Base-by-base conservation (phyloP, 2,888 invertebrate species). In the Nymphalis polychloros region DNA sequence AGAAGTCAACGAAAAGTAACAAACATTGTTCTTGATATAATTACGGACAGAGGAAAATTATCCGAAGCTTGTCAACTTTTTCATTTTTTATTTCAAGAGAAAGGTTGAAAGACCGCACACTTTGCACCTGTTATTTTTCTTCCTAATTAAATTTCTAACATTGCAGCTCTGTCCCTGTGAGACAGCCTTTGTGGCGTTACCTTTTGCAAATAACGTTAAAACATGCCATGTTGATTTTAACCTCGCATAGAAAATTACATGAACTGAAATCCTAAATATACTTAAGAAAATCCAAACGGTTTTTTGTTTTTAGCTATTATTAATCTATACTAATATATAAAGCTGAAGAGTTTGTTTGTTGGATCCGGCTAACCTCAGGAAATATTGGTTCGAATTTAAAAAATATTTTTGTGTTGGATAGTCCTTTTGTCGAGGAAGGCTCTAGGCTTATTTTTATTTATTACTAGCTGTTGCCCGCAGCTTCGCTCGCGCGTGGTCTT, bases 101-200 rank as follows among this genome's bases (percentile, higher is more conserved):
- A 59, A 67, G 62, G 61, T 61, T 66, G 63, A 69, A 64, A 57
- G 49, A 65, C 64, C 62, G 57, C 57, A 64, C 64, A 61, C 60
- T 68, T 65, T 63, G 47, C 59, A 70, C 65, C 61, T 55, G 69
- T 8, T 69, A 67, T 66, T 73, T 71, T 68, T 71, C 69, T 71
- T 71, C 50, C 47, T 73, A 73, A 73, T 73, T 71, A 69, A 65
- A 73, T 71, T 73, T 64, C 52, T 65, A 55, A 49, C 57, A 48
- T 52, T 46, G 31, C 41, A 5, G 23, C 59, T 47, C 48, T 35
- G 53, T 59, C 48, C 61, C 61, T 67, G 62, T 62, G 70, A 64
- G 67, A 50, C 64, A 46, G 53, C 63, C 61, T 70, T 70, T 70
- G 55, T 67, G 63, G 49, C 53, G 49, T 52, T 52, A 23, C 46